phyloP scores from a whole-genome alignment of 53 echinoderm and acorn worm species.

The Hippasteria phrygiana region DNA sequence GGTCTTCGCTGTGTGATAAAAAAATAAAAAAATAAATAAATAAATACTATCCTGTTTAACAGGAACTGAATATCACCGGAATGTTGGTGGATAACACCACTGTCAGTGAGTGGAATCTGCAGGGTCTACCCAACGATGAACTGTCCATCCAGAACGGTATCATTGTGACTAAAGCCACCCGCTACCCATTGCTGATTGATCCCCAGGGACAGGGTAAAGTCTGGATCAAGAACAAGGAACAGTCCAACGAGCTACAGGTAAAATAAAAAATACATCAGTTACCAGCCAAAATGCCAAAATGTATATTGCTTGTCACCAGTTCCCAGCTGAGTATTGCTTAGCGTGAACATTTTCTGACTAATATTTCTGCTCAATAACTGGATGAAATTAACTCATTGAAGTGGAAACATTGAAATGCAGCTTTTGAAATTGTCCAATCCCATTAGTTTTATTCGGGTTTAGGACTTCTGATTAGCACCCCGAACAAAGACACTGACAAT shows the following conservation, averaged over 20 bases:
- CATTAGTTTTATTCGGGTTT: too few relatives aligned
- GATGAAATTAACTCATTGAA: too few relatives aligned
- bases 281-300: too few relatives aligned
- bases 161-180: slow-evolving; percentile 96
- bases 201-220: slow-evolving; percentile 98
- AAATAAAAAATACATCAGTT: too few relatives aligned
- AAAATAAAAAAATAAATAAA: neutral
- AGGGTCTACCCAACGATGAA: slow-evolving; percentile 98
- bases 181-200: slow-evolving; percentile 93
- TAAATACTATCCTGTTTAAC: neutral
- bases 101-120: slow-evolving; percentile 93
- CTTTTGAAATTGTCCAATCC: too few relatives aligned
- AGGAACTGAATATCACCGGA: slow-evolving; percentile 90
- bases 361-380: too few relatives aligned
- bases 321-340: too few relatives aligned
- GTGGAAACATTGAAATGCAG: too few relatives aligned
- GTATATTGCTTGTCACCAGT: too few relatives aligned
- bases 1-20: neutral
- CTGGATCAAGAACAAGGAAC: slow-evolving; percentile 95
- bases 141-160: slow-evolving; percentile 98
- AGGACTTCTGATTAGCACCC: too few relatives aligned
- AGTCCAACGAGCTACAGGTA: slow-evolving; percentile 80
- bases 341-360: too few relatives aligned
- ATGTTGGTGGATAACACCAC: slow-evolving; percentile 94
- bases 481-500: too few relatives aligned